A percentile compares a stretch with the other conserved stretches of the same genome.
Evolutionary conservation across 2,797 vertebrate genomes (phyloP).

Genomic region (Sus cebifrons): DNA sequence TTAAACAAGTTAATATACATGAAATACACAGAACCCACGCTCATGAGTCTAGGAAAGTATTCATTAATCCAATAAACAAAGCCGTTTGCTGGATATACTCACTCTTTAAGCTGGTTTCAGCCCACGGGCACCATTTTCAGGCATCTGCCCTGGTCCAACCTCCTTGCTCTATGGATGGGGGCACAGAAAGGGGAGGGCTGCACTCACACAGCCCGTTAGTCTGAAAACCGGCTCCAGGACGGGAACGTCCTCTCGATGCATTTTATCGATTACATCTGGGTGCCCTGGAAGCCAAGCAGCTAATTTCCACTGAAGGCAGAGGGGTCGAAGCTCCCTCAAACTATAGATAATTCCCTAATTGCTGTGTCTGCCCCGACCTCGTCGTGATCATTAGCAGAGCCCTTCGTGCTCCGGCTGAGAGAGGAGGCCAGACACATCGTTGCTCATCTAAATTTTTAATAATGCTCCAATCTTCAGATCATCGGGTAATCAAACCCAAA

Average conservation of each 20-base stretch:
- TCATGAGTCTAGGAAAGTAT: background rate
- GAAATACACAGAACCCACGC: background rate
- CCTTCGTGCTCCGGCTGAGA: constrained; percentile 63
- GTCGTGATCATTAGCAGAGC: constrained; percentile 71
- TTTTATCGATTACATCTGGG: background rate
- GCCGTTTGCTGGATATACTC: background rate
- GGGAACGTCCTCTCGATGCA: background rate
- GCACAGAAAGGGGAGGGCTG: background rate
- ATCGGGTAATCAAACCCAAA: constrained; percentile 82
- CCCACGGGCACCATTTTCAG: background rate
- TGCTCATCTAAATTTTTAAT: constrained; percentile 86
- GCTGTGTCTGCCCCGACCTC: constrained; percentile 38
- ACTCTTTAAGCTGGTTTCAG: background rate
- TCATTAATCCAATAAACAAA: background rate
- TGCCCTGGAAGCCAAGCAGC: constrained; percentile 50
- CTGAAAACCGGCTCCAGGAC: background rate
- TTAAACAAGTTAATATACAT: background rate
- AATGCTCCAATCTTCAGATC: constrained; percentile 74
- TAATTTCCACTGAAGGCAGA: constrained; percentile 48
- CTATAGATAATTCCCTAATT: constrained; percentile 72
- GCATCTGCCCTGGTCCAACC: background rate
- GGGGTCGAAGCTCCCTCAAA: background rate
- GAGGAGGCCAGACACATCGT: constrained; percentile 35
- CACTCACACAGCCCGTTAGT: background rate
- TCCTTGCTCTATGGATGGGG: background rate